Percentiles rank a stretch among this genome's conserved stretches.
Evolutionary conservation across 92 coral and sea anemone genomes (phyloP).

Genomic region (Epizoanthus ramosus): DNA sequence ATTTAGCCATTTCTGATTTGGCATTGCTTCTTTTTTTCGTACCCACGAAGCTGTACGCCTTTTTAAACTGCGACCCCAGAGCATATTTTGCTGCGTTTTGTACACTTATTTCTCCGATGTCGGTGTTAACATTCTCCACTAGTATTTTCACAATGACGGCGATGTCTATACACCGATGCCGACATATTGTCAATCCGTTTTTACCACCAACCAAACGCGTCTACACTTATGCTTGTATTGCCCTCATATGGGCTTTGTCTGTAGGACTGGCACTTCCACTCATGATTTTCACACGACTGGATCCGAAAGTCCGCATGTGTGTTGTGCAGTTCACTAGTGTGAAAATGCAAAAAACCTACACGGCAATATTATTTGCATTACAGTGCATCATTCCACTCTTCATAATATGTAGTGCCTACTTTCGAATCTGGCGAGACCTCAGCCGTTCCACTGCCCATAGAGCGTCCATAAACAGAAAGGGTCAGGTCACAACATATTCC

Average conservation of each 20-base stretch:
- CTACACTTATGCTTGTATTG: conserved; percentile 56
- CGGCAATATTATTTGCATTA: conserved; percentile 73
- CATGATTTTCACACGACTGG: conserved; percentile 68
- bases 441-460: conserved; percentile 29
- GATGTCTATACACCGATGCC: conserved; percentile 86
- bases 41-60: conserved; percentile 68
- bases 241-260: conserved; percentile 64
- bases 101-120: conserved; percentile 65
- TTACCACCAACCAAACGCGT: conserved; percentile 62
- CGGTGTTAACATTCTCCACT: conserved; percentile 77
- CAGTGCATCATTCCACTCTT: conserved; percentile 84
- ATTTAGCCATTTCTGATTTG: conserved; percentile 78
- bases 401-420: conserved; percentile 81
- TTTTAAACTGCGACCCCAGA: conserved; percentile 53
- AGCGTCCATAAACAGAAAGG: conserved; percentile 16
- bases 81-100: conserved; percentile 62
- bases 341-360: conserved; percentile 64
- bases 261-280: conserved; percentile 62
- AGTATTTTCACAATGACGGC: conserved; percentile 83
- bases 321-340: conserved; percentile 66
- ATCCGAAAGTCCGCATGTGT: conserved; percentile 41
- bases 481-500: conserved; percentile 14
- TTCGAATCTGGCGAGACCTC: conserved; percentile 86
- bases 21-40: conserved; percentile 68
- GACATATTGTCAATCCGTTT: conserved; percentile 75